phyloP scores from a whole-genome alignment of 2,797 vertebrate species.

The Prunella strophiata region DNA sequence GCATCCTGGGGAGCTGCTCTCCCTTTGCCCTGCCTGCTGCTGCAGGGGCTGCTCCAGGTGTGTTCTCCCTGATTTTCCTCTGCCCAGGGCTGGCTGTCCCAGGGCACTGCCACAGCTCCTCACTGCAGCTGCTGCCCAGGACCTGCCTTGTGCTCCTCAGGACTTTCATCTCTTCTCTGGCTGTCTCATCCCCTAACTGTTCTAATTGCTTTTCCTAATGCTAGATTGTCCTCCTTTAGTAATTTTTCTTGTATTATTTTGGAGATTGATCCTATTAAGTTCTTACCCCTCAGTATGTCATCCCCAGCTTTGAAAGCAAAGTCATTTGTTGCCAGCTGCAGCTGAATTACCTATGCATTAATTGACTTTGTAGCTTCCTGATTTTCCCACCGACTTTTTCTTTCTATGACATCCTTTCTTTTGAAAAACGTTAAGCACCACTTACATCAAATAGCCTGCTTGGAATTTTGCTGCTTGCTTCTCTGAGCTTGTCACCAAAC shows the following conservation, averaged over 20 bases:
- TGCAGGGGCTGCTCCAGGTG: neutral
- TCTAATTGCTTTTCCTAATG: slow-evolving; percentile 19
- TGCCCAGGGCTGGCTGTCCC: neutral
- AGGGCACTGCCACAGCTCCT: neutral
- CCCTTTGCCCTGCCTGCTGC: neutral
- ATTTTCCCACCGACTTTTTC: neutral
- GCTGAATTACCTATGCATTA: slow-evolving; percentile 37
- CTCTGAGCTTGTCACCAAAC: neutral
- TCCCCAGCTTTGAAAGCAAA: slow-evolving; percentile 31
- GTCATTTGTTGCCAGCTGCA: slow-evolving; percentile 5
- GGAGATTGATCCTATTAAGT: slow-evolving; percentile 57
- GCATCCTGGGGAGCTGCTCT: neutral
- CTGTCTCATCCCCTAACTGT: neutral
- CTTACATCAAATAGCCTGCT: neutral
- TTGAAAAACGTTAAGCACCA: neutral
- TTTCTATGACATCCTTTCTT: neutral
- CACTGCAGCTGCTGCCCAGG: neutral
- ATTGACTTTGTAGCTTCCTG: slow-evolving; percentile 33
- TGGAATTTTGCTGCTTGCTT: slow-evolving; percentile 14
- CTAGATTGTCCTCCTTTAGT: neutral
- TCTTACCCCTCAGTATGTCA: slow-evolving; percentile 16
- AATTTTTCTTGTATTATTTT: slow-evolving; percentile 36
- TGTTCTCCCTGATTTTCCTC: neutral
- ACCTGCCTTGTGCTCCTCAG: neutral
- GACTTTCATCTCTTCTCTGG: neutral